Evolutionary conservation across 1,140 invertebrate genomes (phyloP).

Genomic region (Reticulitermes speratus): DNA sequence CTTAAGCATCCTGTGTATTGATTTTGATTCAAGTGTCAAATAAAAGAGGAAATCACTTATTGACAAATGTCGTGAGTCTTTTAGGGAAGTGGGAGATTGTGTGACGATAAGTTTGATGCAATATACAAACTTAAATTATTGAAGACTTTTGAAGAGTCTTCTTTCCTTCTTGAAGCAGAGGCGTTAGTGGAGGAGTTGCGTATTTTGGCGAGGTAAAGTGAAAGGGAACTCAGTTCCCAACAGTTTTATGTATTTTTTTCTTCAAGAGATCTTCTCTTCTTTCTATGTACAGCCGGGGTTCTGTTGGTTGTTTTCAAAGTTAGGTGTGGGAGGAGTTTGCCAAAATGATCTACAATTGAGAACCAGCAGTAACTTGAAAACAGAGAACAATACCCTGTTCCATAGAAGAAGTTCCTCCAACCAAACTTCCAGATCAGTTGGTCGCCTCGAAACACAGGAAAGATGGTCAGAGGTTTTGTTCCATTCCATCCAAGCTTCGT

Average conservation of each 20-base stretch:
- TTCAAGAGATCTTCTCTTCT: neutral
- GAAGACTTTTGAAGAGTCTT: neutral
- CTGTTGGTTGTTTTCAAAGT: constrained; percentile 3
- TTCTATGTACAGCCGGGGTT: neutral
- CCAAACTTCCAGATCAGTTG: constrained; percentile 14
- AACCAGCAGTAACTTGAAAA: neutral
- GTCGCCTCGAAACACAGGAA: neutral
- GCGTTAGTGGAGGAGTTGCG: neutral
- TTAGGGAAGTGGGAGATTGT: neutral
- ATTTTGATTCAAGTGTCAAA: neutral
- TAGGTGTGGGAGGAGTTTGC: neutral
- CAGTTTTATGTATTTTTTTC: neutral
- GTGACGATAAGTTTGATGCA: constrained; percentile 7
- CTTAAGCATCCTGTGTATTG: neutral
- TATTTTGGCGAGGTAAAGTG: neutral
- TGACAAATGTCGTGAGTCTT: neutral
- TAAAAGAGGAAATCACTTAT: neutral
- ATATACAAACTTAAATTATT: constrained; percentile 8
- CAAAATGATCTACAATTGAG: neutral
- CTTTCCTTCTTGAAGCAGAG: neutral
- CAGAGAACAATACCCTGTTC: neutral
- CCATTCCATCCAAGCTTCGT: neutral
- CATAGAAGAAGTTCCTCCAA: neutral
- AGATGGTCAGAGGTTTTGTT: neutral
- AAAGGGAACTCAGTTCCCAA: neutral